Percentiles rank a stretch among this genome's conserved stretches.
Evolutionary conservation across 2,888 invertebrate species (phyloP).

Genomic region (Habrosyne pyritoides): DNA sequence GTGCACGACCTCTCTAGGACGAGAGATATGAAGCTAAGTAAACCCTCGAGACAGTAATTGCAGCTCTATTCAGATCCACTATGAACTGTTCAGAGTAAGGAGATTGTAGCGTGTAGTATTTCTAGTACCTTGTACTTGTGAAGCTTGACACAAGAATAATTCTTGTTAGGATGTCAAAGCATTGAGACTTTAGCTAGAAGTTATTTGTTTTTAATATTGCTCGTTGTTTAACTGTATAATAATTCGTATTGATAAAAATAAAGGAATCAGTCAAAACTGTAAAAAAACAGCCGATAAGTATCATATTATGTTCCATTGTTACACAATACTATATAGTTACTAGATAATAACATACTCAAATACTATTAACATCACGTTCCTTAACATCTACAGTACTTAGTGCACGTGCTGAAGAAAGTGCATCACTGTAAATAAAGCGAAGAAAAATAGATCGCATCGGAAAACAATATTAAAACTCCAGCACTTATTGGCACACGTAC

Average conservation of each 20-base stretch:
- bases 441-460: conserved; percentile 1
- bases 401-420: background rate
- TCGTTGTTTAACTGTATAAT: too few relatives aligned
- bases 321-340: too few relatives aligned
- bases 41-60: conserved; percentile 25
- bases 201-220: too few relatives aligned
- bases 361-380: too few relatives aligned
- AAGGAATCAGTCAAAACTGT: too few relatives aligned
- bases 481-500: conserved; percentile 7
- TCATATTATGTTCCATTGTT: too few relatives aligned
- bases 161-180: background rate
- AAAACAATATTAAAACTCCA: background rate
- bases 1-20: background rate
- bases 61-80: conserved; percentile 15
- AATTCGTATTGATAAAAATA: too few relatives aligned
- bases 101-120: background rate
- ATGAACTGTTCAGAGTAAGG: conserved; percentile 5
- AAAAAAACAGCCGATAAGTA: too few relatives aligned
- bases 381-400: background rate
- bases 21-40: conserved; percentile 14
- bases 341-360: too few relatives aligned
- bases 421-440: background rate
- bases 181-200: too few relatives aligned
- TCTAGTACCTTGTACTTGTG: background rate
- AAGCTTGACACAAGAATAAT: background rate